Conservation (phyloP, 2,888 invertebrate genomes). For the Sinhomidia bicolor region DNA sequence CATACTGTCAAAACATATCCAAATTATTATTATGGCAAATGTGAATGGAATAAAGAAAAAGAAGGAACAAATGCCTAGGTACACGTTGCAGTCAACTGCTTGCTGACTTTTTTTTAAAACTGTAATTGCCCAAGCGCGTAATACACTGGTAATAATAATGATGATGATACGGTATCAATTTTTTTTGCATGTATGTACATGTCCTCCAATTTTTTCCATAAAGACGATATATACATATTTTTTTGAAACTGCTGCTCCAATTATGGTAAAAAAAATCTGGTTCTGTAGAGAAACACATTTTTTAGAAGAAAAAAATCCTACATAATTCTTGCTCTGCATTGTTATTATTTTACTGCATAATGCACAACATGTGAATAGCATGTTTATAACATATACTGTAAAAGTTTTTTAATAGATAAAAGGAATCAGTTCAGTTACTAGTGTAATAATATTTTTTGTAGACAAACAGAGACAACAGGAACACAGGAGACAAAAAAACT, state of each 20-base stretch:
- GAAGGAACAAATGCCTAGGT: not conserved
- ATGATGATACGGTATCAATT: not conserved
- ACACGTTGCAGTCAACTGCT: not conserved
- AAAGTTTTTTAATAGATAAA: not conserved
- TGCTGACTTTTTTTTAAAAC: not conserved
- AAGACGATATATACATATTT: not conserved
- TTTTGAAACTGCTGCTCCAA: not conserved
- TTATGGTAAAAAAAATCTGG: slow-evolving; percentile 18
- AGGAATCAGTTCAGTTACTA: not conserved
- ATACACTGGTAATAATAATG: not conserved
- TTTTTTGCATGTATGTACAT: not conserved
- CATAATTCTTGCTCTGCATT: not conserved
- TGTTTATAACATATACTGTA: not conserved
- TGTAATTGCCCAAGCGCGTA: not conserved
- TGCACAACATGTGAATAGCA: not conserved
- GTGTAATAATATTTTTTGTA: slow-evolving; percentile 1
- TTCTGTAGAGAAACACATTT: not conserved
- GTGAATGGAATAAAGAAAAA: not conserved
- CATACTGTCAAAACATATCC: too few relatives aligned
- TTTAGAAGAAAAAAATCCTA: not conserved
- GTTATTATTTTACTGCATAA: not conserved
- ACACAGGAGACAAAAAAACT: slow-evolving; percentile 1
- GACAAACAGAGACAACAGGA: not conserved
- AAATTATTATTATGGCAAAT: not conserved
- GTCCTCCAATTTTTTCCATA: not conserved